phyloP scores from a whole-genome alignment of 2,113 vertebrate genomes.

The Pachypanchax playfairii region DNA sequence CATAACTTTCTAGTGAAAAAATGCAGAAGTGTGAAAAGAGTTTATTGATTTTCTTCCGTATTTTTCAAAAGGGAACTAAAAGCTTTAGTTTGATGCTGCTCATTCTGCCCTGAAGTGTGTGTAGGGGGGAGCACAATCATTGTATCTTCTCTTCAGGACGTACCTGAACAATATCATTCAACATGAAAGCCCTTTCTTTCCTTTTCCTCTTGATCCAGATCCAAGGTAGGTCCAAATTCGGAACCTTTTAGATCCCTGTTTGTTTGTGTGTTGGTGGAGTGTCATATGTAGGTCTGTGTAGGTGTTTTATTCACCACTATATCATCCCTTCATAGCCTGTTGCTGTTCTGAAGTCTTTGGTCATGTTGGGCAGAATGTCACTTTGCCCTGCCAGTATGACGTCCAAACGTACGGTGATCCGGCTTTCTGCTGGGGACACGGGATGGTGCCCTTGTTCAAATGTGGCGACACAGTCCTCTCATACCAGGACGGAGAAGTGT shows the following conservation, averaged over 20 bases:
- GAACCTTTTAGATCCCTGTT: constrained; percentile 19
- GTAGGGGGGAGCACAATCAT: constrained; percentile 15
- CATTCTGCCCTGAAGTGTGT: constrained; percentile 1
- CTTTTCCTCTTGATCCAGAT: constrained; percentile 53
- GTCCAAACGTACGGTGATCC: not conserved
- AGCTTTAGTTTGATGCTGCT: not conserved
- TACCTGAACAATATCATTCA: constrained; percentile 50
- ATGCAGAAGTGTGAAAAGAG: too few species aligned
- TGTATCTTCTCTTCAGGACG: constrained; percentile 34
- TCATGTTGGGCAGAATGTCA: constrained; percentile 69
- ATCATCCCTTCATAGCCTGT: constrained; percentile 37
- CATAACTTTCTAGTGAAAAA: too few species aligned
- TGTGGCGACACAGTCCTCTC: constrained; percentile 72
- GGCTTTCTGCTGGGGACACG: constrained; percentile 81
- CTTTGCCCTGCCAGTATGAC: constrained; percentile 78
- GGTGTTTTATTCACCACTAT: not conserved
- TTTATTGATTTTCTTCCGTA: constrained; percentile 57
- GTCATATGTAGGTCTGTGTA: constrained; percentile 1
- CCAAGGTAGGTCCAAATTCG: constrained; percentile 61
- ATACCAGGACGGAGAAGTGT: constrained; percentile 52
- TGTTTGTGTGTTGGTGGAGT: constrained; percentile 22
- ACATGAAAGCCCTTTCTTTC: constrained; percentile 54
- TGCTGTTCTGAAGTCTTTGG: constrained; percentile 60
- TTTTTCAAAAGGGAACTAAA: constrained; percentile 43
- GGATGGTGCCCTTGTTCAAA: constrained; percentile 28